These are phyloP conservation scores for Ibidorhyncha struthersii DNA, from an alignment of 2,113 vertebrate genomes.

Conservation along the genomic window DNA sequence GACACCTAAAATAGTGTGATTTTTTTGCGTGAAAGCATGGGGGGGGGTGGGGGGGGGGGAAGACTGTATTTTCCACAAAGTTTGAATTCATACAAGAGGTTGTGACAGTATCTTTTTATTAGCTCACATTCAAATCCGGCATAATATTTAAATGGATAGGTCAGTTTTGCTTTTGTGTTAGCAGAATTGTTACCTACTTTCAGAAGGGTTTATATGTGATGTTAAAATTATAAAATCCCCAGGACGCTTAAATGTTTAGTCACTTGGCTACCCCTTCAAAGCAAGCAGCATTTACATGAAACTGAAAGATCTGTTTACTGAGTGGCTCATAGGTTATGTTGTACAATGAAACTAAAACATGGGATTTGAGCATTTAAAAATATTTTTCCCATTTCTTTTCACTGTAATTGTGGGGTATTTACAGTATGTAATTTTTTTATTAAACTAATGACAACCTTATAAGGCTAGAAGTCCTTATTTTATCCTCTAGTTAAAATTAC, in stretches of 20 bases:
- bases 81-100: not conserved
- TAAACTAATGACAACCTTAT: not conserved
- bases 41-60: fast-evolving
- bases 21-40: not conserved
- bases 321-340: not conserved
- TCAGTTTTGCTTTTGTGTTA: not conserved
- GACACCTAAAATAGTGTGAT: not conserved
- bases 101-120: not conserved
- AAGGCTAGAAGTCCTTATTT: not conserved
- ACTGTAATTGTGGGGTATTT: not conserved
- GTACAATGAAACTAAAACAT: not conserved
- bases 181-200: not conserved
- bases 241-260: not conserved
- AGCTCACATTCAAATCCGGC: not conserved
- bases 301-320: slow-evolving; percentile 16
- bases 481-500: not conserved
- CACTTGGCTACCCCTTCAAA: slow-evolving; percentile 12
- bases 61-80: not conserved
- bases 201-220: not conserved
- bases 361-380: slow-evolving; percentile 10
- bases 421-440: not conserved
- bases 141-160: not conserved
- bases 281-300: slow-evolving; percentile 30
- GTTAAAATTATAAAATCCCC: not conserved
- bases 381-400: slow-evolving; percentile 8